phyloP scores from a whole-genome alignment of 1,140 invertebrate genomes.

The Helicoverpa armigera region DNA sequence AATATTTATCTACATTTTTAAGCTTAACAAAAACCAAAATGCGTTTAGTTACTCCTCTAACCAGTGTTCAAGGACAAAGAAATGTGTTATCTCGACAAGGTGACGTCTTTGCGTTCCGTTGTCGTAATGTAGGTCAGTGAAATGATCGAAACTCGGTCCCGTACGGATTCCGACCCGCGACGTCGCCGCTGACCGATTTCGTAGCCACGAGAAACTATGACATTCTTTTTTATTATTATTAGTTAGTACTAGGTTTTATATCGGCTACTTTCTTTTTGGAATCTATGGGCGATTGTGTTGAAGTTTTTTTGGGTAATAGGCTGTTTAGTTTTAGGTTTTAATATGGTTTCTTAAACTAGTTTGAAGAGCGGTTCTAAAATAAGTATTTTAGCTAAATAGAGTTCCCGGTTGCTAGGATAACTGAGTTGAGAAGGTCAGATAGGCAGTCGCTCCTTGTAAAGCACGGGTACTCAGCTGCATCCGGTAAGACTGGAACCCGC shows the following conservation, averaged over 20 bases:
- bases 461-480: too few relatives aligned
- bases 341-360: not conserved
- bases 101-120: slow-evolving; percentile 65
- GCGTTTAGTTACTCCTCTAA: not conserved
- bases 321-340: not conserved
- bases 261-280: slow-evolving; percentile 44
- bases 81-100: slow-evolving; percentile 40
- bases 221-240: slow-evolving; percentile 65
- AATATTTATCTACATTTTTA: not conserved
- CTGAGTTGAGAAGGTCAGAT: too few relatives aligned
- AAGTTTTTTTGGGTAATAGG: not conserved
- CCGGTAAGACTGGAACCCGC: too few relatives aligned
- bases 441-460: too few relatives aligned
- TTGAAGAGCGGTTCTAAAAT: too few relatives aligned
- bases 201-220: slow-evolving; percentile 63
- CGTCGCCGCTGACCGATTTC: slow-evolving; percentile 73
- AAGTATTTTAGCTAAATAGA: too few relatives aligned
- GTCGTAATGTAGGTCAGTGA: slow-evolving; percentile 83
- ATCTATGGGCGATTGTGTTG: too few relatives aligned
- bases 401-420: too few relatives aligned
- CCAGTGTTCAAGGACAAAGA: slow-evolving; percentile 43
- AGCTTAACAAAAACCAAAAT: not conserved
- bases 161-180: slow-evolving; percentile 78
- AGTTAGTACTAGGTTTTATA: slow-evolving; percentile 55
- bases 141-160: slow-evolving; percentile 82